These are phyloP conservation scores for Papilio machaon DNA, from an alignment of 1,140 invertebrate genomes.

Conservation along the genomic window DNA sequence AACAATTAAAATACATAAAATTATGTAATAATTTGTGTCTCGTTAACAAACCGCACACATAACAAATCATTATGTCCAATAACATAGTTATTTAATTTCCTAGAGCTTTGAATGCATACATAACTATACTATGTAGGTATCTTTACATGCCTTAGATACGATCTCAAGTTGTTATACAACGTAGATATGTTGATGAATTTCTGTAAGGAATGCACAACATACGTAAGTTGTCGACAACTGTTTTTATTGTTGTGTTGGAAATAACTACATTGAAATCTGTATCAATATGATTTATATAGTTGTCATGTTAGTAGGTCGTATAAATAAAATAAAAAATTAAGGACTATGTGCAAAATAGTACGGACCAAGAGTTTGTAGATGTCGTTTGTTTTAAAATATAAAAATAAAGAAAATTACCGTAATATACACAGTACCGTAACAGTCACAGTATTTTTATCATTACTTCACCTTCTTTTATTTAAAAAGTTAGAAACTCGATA, in stretches of 20 bases:
- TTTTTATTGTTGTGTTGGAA: background rate
- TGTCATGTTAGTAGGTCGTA: too few relatives aligned
- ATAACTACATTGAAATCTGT: background rate
- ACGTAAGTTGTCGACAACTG: background rate
- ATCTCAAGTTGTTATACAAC: background rate
- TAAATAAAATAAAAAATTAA: too few relatives aligned
- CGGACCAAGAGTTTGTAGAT: too few relatives aligned
- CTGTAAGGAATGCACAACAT: background rate
- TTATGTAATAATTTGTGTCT: background rate
- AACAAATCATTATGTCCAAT: background rate
- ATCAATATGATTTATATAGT: background rate
- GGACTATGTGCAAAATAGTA: too few relatives aligned
- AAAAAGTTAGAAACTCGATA: background rate
- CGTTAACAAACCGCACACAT: background rate
- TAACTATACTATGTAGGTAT: background rate
- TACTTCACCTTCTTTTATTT: background rate
- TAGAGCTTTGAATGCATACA: background rate
- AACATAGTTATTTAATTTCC: background rate
- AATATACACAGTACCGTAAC: too few relatives aligned
- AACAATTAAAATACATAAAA: background rate
- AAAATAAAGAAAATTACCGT: too few relatives aligned
- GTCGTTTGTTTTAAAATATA: too few relatives aligned
- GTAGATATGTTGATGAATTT: background rate
- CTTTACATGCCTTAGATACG: background rate
- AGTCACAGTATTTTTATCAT: too few relatives aligned